A percentile compares a stretch with the other conserved stretches of the same genome.
Conservation (phyloP, 2,113 vertebrate species). For the Seriola quinqueradiata region DNA sequence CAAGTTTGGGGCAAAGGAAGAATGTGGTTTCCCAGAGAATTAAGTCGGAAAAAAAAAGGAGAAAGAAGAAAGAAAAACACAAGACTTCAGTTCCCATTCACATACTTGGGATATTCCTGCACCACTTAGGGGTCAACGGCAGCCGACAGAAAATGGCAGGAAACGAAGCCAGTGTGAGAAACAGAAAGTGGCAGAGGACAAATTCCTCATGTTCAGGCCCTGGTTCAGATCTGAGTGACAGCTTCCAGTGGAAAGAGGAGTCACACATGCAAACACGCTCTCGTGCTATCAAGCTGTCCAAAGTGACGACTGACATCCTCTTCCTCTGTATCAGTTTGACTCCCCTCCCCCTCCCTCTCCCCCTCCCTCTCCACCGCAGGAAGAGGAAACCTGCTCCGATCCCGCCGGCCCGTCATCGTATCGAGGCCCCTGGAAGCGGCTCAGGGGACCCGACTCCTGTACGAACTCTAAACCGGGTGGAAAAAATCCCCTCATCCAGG, state of each 20-base stretch:
- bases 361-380: not conserved
- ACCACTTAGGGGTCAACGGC: constrained; percentile 4
- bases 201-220: constrained; percentile 46
- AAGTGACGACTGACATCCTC: constrained; percentile 39
- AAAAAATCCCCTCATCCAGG: constrained; percentile 62
- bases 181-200: constrained; percentile 21
- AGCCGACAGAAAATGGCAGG: constrained; percentile 36
- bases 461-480: constrained; percentile 55
- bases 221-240: constrained; percentile 46
- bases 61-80: constrained; percentile 32
- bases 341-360: not conserved
- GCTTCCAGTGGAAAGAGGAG: constrained; percentile 52
- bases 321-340: constrained; percentile 43
- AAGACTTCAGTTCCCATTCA: constrained; percentile 35
- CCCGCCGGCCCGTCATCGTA: not conserved
- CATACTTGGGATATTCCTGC: constrained; percentile 52
- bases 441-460: constrained; percentile 48
- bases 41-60: constrained; percentile 38
- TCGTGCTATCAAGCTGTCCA: constrained; percentile 12
- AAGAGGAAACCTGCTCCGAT: constrained; percentile 22
- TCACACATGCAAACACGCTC: constrained; percentile 8
- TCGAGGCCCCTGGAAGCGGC: constrained; percentile 3
- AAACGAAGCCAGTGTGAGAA: constrained; percentile 32
- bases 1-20: not conserved
- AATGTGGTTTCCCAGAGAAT: constrained; percentile 41